Conservation (phyloP, 2,797 vertebrate species). For the Enteromius mattozi region DNA sequence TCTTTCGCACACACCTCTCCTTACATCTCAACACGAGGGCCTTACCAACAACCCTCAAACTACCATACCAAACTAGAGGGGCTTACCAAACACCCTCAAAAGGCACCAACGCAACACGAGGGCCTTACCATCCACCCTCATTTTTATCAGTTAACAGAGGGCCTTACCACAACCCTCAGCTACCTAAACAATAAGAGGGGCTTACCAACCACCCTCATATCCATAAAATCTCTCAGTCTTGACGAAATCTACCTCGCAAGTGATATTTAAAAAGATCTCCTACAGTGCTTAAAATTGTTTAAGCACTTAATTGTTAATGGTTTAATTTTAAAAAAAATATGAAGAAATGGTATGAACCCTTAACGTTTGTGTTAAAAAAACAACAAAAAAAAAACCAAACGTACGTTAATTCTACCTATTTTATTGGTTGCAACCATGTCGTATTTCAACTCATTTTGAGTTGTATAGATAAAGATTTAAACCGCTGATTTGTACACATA, state of each 20-base stretch:
- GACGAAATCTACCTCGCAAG: slow-evolving; percentile 60
- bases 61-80: slow-evolving; percentile 56
- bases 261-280: slow-evolving; percentile 41
- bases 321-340: background rate
- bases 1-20: slow-evolving; percentile 11
- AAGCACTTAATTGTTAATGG: too few species aligned
- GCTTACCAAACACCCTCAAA: slow-evolving; percentile 68
- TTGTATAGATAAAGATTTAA: background rate
- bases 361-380: background rate
- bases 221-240: slow-evolving; percentile 47
- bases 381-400: background rate
- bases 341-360: slow-evolving; percentile 41
- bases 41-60: slow-evolving; percentile 64
- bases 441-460: background rate
- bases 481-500: background rate
- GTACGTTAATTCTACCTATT: background rate
- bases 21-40: slow-evolving; percentile 40
- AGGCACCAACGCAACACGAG: slow-evolving; percentile 32
- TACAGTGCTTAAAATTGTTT: background rate
- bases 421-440: background rate
- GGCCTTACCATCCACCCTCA: slow-evolving; percentile 61
- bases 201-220: slow-evolving; percentile 66
- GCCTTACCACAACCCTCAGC: slow-evolving; percentile 66
- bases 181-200: slow-evolving; percentile 52
- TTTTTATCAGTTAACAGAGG: slow-evolving; percentile 56